phyloP scores from a whole-genome alignment of 1,140 invertebrate species.

The Choristoneura fumiferana region DNA sequence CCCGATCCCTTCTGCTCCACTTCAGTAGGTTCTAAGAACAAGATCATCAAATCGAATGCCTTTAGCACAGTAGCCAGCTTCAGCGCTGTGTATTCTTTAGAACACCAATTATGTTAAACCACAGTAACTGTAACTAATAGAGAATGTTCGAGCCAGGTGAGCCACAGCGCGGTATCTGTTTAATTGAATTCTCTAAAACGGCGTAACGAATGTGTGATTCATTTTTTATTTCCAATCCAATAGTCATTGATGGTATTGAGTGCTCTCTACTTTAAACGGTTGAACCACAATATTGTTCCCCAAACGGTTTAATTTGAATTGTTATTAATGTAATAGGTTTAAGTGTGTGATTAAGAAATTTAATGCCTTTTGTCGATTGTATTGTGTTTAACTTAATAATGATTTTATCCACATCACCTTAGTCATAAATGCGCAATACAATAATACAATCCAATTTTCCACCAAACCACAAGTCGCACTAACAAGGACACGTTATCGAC shows the following conservation, averaged over 20 bases:
- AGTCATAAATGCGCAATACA: neutral
- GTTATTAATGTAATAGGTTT: no score
- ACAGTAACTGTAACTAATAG: conserved; percentile 30
- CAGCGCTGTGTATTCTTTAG: conserved; percentile 12
- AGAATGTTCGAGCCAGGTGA: conserved; percentile 18
- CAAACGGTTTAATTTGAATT: no score
- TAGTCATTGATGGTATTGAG: conserved; percentile 5
- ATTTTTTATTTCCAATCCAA: conserved; percentile 22
- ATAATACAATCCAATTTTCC: neutral
- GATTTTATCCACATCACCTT: no score
- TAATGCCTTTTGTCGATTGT: no score
- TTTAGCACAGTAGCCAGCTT: conserved; percentile 21
- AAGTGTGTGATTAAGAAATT: no score
- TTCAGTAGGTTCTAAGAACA: conserved; percentile 18
- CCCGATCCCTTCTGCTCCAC: neutral
- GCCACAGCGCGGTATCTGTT: conserved; percentile 24
- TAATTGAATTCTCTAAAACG: conserved; percentile 31
- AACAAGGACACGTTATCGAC: conserved; percentile 59
- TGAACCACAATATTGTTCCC: neutral
- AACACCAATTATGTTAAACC: conserved; percentile 21
- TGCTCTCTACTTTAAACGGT: conserved; percentile 4
- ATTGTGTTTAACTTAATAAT: no score
- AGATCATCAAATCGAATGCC: neutral
- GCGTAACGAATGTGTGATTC: conserved; percentile 27
- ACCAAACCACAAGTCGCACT: conserved; percentile 38